Base-by-base conservation (phyloP, 64 coral and sea anemone species). In the Pachyseris speciosa region DNA sequence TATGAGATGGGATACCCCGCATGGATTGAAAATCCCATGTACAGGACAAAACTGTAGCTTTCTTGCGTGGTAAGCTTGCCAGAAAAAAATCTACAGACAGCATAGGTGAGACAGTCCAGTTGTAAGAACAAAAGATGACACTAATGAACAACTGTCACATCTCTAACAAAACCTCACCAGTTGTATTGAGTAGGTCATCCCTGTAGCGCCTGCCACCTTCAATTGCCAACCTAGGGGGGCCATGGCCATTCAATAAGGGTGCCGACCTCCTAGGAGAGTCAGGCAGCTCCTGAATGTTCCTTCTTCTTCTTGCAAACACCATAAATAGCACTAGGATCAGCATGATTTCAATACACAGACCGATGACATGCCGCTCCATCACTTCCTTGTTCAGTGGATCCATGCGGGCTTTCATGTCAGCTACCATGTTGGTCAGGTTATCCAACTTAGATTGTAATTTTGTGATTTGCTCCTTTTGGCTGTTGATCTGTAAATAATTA, bases 331-430 rank as follows among this genome's bases (percentile, higher is more conserved):
- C 31, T 43, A 92, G 77, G 60, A 95, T 91, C 7, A 92, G 74
- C 29, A 92, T 58, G 16, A 95, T 67, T 25, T 95, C 94, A 10
- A 95, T 89, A 58, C 85, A 95, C 20, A 95, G 83, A 60, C 94
- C 94, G 48, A 95, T 91, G 4, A 95, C 91, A 51, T 91, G 94
- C 33, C 94, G 83, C 65, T 95, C 94, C 88, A 95, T 91, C 8
- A 95, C 94, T 41, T 95, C 91, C 83, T 92, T 50, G 25, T 92
- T 92, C 1, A 92, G 64, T 20, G 45, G 91, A 44, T 86, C 83
- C 83, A 92, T 86, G 32, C 85, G 74, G 26, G 74, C 83, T 4
- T 44, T n/a, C 91, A 92, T 86, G 12, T 78, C 75, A 20, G 64
- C 59, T 26, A 87, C 60, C 28, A 27, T 34, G 41, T 29, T 78